These are phyloP conservation scores for human (Homo sapiens) DNA, from an alignment of 2,113 vertebrate genomes.

Conservation along the genomic window GRCh38 chr11:40145001-40145500, in stretches of 20 bases:
- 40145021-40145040: background rate
- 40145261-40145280: background rate
- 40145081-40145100: background rate
- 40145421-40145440: background rate
- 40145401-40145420: background rate
- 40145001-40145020: background rate
- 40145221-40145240: background rate
- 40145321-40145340: background rate
- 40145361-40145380: background rate
- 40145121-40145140: background rate
- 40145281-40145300: background rate
- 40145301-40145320: background rate
- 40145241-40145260: background rate
- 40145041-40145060: accelerated
- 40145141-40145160: background rate
- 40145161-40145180: background rate
- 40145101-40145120: background rate
- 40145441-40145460: background rate
- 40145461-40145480: background rate
- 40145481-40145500: background rate
- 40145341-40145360: background rate
- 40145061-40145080: background rate
- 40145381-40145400: background rate
- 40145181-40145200: background rate
- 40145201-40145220: background rate